Base-by-base conservation (phyloP, 1,140 invertebrate genomes). In the Berghia stephanieae region DNA sequence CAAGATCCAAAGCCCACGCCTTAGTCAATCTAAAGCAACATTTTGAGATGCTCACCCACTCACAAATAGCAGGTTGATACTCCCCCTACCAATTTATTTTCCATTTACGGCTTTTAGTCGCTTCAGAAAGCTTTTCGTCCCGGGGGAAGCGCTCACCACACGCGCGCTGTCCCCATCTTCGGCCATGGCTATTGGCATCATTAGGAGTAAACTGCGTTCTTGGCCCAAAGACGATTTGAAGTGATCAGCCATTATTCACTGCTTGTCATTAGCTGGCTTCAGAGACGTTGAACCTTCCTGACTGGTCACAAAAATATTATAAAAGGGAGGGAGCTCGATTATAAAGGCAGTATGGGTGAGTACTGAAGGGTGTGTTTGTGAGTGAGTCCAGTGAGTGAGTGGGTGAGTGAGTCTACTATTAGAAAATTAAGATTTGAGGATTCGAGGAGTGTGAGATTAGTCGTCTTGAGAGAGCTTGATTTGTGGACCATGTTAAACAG, bases 241-340 rank as follows among this genome's bases (percentile, higher is more conserved):
- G 75, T 55, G 79, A 80, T 80, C 79, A 74, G 75, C 79, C 79
- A 80, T 80, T 77, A 77, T 80, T 80, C 79, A n/a, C n/a, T n/a
- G 6, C 75, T 71, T 77, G 77, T 80, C 75, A 80, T 80, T 80
- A 80, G 75, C 75, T 68, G 75, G 70, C 75, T 75, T 80, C 79
- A n/a, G n/a, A n/a, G n/a, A n/a, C n/a, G n/a, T n/a, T n/a, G n/a
- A n/a, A n/a, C n/a, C n/a, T n/a, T n/a, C n/a, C n/a, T n/a, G n/a
- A n/a, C n/a, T 77, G 69, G 68, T 77, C 69, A 66, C 67, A 77
- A 46, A 63, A 77, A 55, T 77, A 77, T 69, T 77, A 63, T 34
- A 60, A 68, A 77, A 52, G 75, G 46, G 31, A 69, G 68, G 68
- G 69, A 77, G 44, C 69, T 57, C 69, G 75, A 77, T 46, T 63